Base-by-base conservation (phyloP, 2,888 invertebrate species). In the Drosophila eohydei region DNA sequence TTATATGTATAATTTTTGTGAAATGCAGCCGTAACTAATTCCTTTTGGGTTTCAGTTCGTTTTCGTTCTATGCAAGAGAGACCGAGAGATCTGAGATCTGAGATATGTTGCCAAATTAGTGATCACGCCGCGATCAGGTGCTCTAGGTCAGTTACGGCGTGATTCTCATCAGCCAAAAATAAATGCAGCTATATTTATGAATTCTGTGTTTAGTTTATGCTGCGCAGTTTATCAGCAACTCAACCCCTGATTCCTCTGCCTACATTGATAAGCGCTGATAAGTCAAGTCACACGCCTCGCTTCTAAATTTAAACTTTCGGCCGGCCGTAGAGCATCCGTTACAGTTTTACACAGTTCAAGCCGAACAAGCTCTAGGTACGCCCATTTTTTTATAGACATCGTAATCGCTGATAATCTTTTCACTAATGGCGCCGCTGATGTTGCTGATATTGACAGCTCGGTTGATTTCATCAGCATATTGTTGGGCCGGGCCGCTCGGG, bases 51-150 rank as follows among this genome's bases (percentile, higher is more conserved):
- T 51, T 6, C 0, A 16, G 6, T 14, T 40, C 14, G 4, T n/a
- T 48, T 50, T 28, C 36, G 41, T 56, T 34, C 48, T 5, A 16
- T 44, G 46, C 58, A 2, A n/a, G 16, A 32, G 30, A 9, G 16
- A 6, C 11, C 4, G 44, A 43, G 21, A 21, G 21, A 21, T 21
- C 21, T 21, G 21, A 21, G 21, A 21, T 21, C 21, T 21, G 21
- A 1, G 28, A 58, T 71, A 40, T 26, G 32, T 50, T 71, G 77
- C 78, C 78, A 75, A 75, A 78, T 61, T 60, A 57, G 65, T 74
- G 90, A 90, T 91, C 90, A 90, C 90, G 91, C 80, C 62, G 52
- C 51, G 88, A 88, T 86, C 89, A 89, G 83, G 78, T 90, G 90
- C 75, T 88, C 89, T 91, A 90, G 90, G 90, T 90, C 91, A 90